Evolutionary conservation across 2,888 invertebrate species (phyloP).

Genomic region (Acanthococcus lagerstroemiae): DNA sequence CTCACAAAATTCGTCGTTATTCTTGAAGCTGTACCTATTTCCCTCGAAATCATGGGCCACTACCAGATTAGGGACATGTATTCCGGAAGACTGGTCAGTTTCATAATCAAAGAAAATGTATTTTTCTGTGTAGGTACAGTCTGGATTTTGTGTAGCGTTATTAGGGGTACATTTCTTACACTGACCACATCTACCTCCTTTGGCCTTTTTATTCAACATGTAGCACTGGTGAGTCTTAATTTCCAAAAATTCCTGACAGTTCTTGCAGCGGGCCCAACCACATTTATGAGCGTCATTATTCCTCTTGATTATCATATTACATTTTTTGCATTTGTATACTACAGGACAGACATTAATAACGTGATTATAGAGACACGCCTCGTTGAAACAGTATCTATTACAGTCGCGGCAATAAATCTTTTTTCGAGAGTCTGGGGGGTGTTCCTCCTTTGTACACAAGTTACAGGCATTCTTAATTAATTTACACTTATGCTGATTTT

Average conservation of each 20-base stretch:
- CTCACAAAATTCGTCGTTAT: slow-evolving; percentile 34
- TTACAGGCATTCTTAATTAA: neutral
- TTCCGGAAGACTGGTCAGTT: slow-evolving; percentile 31
- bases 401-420: neutral
- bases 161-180: neutral
- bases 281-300: too few species aligned
- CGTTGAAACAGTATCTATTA: neutral
- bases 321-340: too few species aligned
- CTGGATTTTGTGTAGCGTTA: neutral
- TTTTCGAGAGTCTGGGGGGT: too few species aligned
- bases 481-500: too few species aligned
- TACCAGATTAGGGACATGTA: slow-evolving; percentile 32
- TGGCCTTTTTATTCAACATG: neutral
- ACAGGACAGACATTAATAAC: neutral
- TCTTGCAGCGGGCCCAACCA: too few species aligned
- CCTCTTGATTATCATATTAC: too few species aligned
- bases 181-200: neutral
- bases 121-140: slow-evolving; percentile 31
- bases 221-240: neutral
- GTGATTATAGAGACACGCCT: too few species aligned
- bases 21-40: slow-evolving; percentile 27
- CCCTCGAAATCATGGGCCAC: slow-evolving; percentile 32
- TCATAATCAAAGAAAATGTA: slow-evolving; percentile 32
- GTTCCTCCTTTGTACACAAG: neutral
- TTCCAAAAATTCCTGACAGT: too few species aligned